Evolutionary conservation across 2,797 vertebrate genomes (phyloP).

Genomic region (Silurus aristotelis): DNA sequence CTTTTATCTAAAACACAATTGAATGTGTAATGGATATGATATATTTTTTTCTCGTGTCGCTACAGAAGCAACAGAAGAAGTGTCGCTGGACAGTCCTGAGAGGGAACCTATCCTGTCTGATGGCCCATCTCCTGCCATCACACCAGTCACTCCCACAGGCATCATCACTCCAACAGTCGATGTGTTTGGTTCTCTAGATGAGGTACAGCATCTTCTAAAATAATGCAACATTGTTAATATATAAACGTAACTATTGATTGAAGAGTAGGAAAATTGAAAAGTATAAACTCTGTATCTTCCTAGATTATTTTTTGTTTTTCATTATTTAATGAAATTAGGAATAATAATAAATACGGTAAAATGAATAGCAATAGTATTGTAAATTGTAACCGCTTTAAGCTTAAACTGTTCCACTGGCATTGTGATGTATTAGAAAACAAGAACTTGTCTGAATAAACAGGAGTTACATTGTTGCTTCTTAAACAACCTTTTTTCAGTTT

Average conservation of each 20-base stretch:
- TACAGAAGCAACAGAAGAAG: constrained; percentile 93
- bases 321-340: not conserved
- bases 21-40: not conserved
- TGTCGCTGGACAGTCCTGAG: constrained; percentile 94
- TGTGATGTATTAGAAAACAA: not conserved
- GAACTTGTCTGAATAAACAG: not conserved
- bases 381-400: not conserved
- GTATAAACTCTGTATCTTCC: too few species aligned
- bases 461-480: not conserved
- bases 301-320: not conserved
- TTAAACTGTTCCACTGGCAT: not conserved
- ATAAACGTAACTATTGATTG: not conserved
- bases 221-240: not conserved
- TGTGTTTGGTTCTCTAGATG: constrained; percentile 85
- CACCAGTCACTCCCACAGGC: constrained; percentile 86
- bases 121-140: constrained; percentile 89
- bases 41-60: not conserved
- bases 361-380: not conserved
- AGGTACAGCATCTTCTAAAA: constrained; percentile 72
- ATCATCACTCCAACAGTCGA: constrained; percentile 84
- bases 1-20: not conserved
- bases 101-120: constrained; percentile 88
- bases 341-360: not conserved
- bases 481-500: not conserved
- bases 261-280: too few species aligned